Percentiles rank a stretch among this genome's conserved stretches.
Evolutionary conservation across 2,797 vertebrate genomes (phyloP).

Genomic region (Rhinophrynus dorsalis): DNA sequence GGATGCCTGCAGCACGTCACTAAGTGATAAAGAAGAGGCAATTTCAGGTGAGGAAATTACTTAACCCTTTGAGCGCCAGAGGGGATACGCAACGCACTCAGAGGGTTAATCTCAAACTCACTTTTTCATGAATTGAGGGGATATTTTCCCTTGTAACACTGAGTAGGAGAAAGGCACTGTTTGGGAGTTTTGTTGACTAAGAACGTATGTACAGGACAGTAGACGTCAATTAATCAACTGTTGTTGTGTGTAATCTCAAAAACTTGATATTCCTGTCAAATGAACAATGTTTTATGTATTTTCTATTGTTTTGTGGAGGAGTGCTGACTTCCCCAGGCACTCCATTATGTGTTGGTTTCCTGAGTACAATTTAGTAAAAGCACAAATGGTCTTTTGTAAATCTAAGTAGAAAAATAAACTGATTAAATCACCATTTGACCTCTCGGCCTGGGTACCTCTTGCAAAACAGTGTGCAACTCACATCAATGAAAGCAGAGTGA

Average conservation of each 20-base stretch:
- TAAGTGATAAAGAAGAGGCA: too few species aligned
- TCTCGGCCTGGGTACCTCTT: slow-evolving; percentile 13
- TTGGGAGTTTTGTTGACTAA: background rate
- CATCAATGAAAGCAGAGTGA: too few species aligned
- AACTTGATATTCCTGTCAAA: slow-evolving; percentile 29
- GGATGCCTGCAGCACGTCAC: too few species aligned
- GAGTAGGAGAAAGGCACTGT: background rate
- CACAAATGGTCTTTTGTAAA: slow-evolving; percentile 18
- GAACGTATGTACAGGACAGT: slow-evolving; percentile 21
- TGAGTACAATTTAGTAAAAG: slow-evolving; percentile 21
- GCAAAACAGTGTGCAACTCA: background rate
- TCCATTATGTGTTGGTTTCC: slow-evolving; percentile 40
- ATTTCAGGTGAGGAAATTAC: too few species aligned
- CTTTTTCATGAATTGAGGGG: too few species aligned
- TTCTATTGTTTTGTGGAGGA: slow-evolving; percentile 38
- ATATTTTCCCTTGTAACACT: too few species aligned
- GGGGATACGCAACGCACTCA: too few species aligned
- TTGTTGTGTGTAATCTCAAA: background rate
- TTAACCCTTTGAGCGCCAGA: too few species aligned
- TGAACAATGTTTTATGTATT: slow-evolving; percentile 32
- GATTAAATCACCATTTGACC: slow-evolving; percentile 41
- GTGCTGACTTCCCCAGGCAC: slow-evolving; percentile 25
- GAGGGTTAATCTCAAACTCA: too few species aligned
- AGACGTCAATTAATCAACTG: background rate
- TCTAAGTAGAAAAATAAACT: slow-evolving; percentile 41